These are phyloP conservation scores for Achatina immaculata DNA, from an alignment of 1,140 invertebrate species.

Conservation along the genomic window DNA sequence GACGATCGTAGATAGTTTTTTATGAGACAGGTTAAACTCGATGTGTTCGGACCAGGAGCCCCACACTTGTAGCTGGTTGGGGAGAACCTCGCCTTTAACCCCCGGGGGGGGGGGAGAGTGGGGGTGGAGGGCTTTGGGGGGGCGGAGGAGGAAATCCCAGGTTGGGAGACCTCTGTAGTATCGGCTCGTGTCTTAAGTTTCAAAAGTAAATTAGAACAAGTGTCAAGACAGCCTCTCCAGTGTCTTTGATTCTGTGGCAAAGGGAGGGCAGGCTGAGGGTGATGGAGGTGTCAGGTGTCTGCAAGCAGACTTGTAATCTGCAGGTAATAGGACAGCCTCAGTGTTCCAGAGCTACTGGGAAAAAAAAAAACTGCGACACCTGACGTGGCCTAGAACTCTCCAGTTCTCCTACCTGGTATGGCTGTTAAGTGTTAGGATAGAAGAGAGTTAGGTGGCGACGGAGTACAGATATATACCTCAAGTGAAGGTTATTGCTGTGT, in stretches of 20 bases:
- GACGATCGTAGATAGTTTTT: background rate
- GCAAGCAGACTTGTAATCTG: background rate
- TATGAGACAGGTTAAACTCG: background rate
- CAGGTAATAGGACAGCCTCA: background rate
- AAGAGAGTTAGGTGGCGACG: too few species aligned
- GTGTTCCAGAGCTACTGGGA: too few species aligned
- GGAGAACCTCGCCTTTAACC: background rate
- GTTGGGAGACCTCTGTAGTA: background rate
- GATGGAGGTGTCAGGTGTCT: background rate
- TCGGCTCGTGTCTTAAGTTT: background rate
- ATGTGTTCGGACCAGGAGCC: background rate
- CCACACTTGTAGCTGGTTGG: background rate
- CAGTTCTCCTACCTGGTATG: too few species aligned
- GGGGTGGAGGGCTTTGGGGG: background rate
- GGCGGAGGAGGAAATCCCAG: background rate
- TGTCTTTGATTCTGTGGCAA: conserved; percentile 5
- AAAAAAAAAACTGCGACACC: too few species aligned
- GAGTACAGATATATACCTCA: too few species aligned
- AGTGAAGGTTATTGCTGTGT: too few species aligned
- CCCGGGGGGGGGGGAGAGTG: background rate
- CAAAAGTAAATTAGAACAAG: background rate
- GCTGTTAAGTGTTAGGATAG: too few species aligned
- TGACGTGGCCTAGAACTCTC: too few species aligned
- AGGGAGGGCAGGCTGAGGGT: background rate
- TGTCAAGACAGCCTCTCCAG: background rate